A percentile compares a stretch with the other conserved stretches of the same genome.
These are phyloP conservation scores for Allolobophora icterica DNA, from an alignment of 2,888 invertebrate genomes.

Conservation along the genomic window DNA sequence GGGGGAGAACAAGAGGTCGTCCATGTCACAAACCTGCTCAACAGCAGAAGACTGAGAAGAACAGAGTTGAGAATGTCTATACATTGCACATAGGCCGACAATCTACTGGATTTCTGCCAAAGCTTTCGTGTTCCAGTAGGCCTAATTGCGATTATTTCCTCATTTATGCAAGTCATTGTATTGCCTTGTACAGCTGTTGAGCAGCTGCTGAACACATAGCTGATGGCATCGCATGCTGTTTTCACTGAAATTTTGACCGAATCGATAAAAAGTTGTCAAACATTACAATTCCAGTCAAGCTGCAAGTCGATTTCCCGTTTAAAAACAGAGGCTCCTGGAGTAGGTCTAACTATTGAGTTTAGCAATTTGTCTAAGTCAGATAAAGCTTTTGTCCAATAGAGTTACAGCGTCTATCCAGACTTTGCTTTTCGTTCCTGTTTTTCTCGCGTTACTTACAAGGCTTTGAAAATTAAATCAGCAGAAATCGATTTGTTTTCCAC, in stretches of 20 bases:
- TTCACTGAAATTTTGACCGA: not conserved
- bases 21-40: too few relatives aligned
- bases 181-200: too few relatives aligned
- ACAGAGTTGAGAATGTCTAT: too few relatives aligned
- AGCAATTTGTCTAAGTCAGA: not conserved
- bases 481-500: not conserved
- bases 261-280: not conserved
- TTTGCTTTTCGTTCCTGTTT: not conserved
- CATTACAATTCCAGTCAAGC: not conserved
- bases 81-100: too few relatives aligned
- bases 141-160: too few relatives aligned
- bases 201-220: too few relatives aligned
- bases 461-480: not conserved
- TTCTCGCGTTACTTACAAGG: not conserved
- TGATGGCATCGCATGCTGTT: too few relatives aligned
- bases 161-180: too few relatives aligned
- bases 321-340: not conserved
- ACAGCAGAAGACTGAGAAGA: too few relatives aligned
- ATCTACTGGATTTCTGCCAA: too few relatives aligned
- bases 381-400: not conserved
- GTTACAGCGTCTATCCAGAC: not conserved
- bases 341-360: not conserved
- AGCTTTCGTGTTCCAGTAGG: too few relatives aligned
- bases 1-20: too few relatives aligned
- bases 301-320: not conserved